phyloP scores from a whole-genome alignment of 2,797 vertebrate species.

The Myripristis murdjan region DNA sequence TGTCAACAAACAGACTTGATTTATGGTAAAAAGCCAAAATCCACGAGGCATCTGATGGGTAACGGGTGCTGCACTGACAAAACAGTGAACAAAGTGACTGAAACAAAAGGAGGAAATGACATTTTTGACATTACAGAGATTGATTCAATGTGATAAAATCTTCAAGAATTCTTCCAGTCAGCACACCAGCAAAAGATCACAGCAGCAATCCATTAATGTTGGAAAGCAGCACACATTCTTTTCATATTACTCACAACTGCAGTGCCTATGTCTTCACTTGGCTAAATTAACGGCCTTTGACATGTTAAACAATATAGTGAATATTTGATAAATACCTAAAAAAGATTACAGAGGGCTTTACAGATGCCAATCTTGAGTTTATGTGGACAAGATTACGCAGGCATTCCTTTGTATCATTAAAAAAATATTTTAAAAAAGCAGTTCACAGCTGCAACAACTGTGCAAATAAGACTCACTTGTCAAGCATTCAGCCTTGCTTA shows the following conservation, averaged over 20 bases:
- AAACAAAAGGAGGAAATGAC: slow-evolving; percentile 28
- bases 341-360: neutral
- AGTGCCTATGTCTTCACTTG: slow-evolving; percentile 12
- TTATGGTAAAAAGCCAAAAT: slow-evolving; percentile 37
- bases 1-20: slow-evolving; percentile 21
- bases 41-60: slow-evolving; percentile 7
- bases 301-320: slow-evolving; percentile 6
- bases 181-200: slow-evolving; percentile 16
- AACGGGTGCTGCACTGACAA: slow-evolving; percentile 34
- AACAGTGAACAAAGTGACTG: neutral
- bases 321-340: neutral
- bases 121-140: slow-evolving; percentile 1
- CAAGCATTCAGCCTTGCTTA: neutral
- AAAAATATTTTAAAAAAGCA: too few relatives aligned
- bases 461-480: too few relatives aligned
- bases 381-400: neutral
- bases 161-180: slow-evolving; percentile 8
- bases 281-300: neutral
- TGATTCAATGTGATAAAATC: slow-evolving; percentile 35
- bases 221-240: slow-evolving; percentile 58
- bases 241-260: slow-evolving; percentile 41
- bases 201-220: slow-evolving; percentile 45
- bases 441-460: neutral
- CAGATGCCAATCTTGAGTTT: neutral
- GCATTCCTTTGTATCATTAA: neutral